Evolutionary conservation across 2,797 vertebrate genomes (phyloP).

Genomic region (Acrocephalus scirpaceus): DNA sequence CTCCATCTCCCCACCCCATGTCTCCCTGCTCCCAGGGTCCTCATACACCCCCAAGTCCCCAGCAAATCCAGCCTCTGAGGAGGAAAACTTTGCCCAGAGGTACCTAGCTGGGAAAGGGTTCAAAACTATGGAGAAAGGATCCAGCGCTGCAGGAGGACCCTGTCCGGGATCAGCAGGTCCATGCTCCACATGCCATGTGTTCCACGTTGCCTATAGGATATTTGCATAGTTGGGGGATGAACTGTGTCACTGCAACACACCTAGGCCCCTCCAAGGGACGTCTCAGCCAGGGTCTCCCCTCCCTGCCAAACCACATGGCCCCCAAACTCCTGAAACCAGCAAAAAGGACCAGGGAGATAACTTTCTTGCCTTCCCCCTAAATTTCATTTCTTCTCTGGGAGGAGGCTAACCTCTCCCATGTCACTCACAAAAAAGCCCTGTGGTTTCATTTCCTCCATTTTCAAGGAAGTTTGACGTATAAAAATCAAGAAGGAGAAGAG

Average conservation of each 20-base stretch:
- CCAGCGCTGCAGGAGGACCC: background rate
- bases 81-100: background rate
- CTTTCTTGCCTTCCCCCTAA: conserved; percentile 45
- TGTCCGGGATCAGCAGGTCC: background rate
- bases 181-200: background rate
- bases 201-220: background rate
- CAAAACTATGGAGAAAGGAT: background rate
- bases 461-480: conserved; percentile 62
- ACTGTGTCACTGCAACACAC: rapidly evolving
- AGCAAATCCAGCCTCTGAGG: background rate
- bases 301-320: background rate
- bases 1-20: background rate
- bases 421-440: conserved; percentile 14
- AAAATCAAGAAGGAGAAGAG: conserved; percentile 71
- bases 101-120: background rate
- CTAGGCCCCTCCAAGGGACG: background rate
- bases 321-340: background rate
- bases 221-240: background rate
- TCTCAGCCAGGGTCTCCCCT: background rate
- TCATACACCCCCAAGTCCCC: background rate
- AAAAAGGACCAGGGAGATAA: background rate
- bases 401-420: background rate
- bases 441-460: conserved; percentile 78
- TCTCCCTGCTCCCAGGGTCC: background rate
- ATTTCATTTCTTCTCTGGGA: conserved; percentile 54